Evolutionary conservation across 2,888 invertebrate species (phyloP).

Genomic region (Petrolisthes cinctipes): DNA sequence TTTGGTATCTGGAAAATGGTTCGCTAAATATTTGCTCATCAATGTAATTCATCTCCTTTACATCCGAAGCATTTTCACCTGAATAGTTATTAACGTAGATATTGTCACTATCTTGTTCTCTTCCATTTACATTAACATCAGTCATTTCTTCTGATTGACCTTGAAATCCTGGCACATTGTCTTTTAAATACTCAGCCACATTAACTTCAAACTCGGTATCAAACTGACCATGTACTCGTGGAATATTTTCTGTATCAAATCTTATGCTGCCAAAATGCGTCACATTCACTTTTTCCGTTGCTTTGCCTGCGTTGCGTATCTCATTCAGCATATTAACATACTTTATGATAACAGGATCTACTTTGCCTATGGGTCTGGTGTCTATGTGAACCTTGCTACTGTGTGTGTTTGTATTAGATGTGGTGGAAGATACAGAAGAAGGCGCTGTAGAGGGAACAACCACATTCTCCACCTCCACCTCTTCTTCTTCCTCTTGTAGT

Average conservation of each 20-base stretch:
- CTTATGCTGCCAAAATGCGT: constrained; percentile 49
- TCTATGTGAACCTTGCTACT: background rate
- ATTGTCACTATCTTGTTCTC: background rate
- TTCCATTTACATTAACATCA: background rate
- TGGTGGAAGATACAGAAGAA: background rate
- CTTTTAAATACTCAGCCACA: background rate
- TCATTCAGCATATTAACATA: constrained; percentile 39
- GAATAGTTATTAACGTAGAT: background rate
- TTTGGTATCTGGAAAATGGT: background rate
- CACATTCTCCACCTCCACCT: too few relatives aligned
- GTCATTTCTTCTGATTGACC: background rate
- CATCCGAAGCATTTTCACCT: background rate
- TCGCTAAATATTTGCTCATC: constrained; percentile 26
- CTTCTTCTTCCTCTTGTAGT: background rate
- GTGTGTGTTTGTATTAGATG: background rate
- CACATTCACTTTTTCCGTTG: constrained; percentile 11
- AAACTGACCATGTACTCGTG: constrained; percentile 36
- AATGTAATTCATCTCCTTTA: constrained; percentile 19
- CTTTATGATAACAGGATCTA: constrained; percentile 46
- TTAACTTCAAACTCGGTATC: constrained; percentile 15
- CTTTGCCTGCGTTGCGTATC: background rate
- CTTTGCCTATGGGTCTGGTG: constrained; percentile 18
- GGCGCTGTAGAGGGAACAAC: too few relatives aligned
- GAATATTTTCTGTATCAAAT: constrained; percentile 45
- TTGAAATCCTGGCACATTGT: background rate